These are phyloP conservation scores for Epirrhoe tristata DNA, from an alignment of 2,888 invertebrate genomes.

Conservation along the genomic window DNA sequence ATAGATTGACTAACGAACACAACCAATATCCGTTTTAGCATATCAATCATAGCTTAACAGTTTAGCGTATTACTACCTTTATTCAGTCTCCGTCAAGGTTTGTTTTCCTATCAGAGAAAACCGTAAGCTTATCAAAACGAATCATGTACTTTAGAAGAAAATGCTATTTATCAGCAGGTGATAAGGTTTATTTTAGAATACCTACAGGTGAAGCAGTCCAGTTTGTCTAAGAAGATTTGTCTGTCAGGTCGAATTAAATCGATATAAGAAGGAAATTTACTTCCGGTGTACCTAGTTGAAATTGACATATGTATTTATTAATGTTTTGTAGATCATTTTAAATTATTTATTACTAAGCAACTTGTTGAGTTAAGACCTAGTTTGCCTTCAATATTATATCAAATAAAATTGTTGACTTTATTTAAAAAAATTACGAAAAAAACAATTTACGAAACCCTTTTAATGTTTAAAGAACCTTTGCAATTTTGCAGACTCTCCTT, in stretches of 20 bases:
- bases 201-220: not conserved
- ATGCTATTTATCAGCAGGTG: not conserved
- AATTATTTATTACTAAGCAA: slow-evolving; percentile 11
- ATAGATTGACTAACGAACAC: slow-evolving; percentile 17
- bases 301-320: slow-evolving; percentile 40
- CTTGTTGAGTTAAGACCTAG: slow-evolving; percentile 10
- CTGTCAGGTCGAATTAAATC: slow-evolving; percentile 37
- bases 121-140: slow-evolving; percentile 12
- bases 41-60: slow-evolving; percentile 5
- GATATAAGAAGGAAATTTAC: slow-evolving; percentile 41
- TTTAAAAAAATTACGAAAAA: not conserved
- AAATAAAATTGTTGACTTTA: not conserved
- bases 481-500: slow-evolving; percentile 1
- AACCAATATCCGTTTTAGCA: slow-evolving; percentile 9
- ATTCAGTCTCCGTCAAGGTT: not conserved
- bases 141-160: not conserved
- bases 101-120: not conserved
- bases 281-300: slow-evolving; percentile 39
- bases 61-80: not conserved
- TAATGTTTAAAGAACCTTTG: not conserved
- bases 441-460: not conserved
- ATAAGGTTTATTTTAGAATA: slow-evolving; percentile 21
- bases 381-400: slow-evolving; percentile 11
- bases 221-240: slow-evolving; percentile 26
- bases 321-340: slow-evolving; percentile 32